These are phyloP conservation scores for Leptarthrus brevirostris DNA, from an alignment of 2,888 invertebrate species.

Conservation along the genomic window DNA sequence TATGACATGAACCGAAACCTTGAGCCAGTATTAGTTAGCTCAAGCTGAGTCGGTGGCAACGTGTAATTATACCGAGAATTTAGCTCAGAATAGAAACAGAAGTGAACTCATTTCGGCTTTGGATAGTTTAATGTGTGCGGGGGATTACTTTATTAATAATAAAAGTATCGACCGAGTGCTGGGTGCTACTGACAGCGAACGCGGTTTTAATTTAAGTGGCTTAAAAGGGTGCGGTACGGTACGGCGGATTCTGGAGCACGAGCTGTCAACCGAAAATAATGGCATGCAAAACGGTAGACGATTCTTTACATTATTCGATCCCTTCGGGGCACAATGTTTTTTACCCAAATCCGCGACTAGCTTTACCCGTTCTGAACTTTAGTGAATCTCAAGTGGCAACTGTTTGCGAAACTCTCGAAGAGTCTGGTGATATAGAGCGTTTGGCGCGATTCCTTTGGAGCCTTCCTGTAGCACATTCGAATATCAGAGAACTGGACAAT, in stretches of 20 bases:
- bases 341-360: constrained; percentile 9
- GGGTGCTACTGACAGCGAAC: neutral
- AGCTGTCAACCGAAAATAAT: neutral
- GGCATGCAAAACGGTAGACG: constrained; percentile 6
- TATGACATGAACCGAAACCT: neutral
- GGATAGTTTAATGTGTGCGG: neutral
- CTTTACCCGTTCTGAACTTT: constrained; percentile 12
- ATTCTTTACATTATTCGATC: neutral
- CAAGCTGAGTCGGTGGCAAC: constrained; percentile 13
- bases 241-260: too few species aligned
- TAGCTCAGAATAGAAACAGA: neutral
- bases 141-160: constrained; percentile 18
- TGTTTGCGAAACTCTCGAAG: constrained; percentile 95
- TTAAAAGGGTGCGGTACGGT: constrained; percentile 13
- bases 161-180: neutral
- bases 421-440: constrained; percentile 91
- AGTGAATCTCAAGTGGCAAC: constrained; percentile 81
- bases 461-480: constrained; percentile 90
- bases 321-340: neutral
- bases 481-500: constrained; percentile 83
- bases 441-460: constrained; percentile 91
- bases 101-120: neutral
- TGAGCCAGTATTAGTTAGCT: constrained; percentile 35
- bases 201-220: neutral
- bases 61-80: constrained; percentile 32